A percentile compares a stretch with the other conserved stretches of the same genome.
Conservation (phyloP, 2,888 invertebrate genomes). For the Meteorus colon region DNA sequence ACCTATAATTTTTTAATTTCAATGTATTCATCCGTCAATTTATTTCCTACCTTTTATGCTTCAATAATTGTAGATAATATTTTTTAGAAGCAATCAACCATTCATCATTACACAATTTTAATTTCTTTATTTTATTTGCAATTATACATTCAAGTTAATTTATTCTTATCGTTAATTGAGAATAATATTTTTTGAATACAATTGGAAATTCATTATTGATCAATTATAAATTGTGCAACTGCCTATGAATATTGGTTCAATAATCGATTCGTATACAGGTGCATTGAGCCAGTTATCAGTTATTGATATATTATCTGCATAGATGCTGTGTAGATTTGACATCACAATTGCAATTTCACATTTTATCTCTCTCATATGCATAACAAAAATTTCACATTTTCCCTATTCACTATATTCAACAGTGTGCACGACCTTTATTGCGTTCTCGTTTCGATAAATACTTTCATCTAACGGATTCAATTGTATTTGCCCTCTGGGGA, state of each 20-base stretch:
- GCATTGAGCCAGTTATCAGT: constrained; percentile 15
- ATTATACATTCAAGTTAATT: neutral
- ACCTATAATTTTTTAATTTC: neutral
- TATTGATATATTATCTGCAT: neutral
- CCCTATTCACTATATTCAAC: constrained; percentile 16
- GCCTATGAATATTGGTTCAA: neutral
- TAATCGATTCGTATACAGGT: constrained; percentile 16
- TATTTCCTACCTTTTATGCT: neutral
- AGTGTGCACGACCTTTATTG: constrained; percentile 26
- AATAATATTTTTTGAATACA: neutral
- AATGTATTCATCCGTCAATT: neutral
- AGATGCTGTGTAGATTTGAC: constrained; percentile 12
- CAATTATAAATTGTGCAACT: neutral
- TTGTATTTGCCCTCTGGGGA: constrained; percentile 40
- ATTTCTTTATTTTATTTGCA: neutral
- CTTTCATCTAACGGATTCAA: constrained; percentile 27
- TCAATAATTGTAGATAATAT: too few species aligned
- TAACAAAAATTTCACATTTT: neutral
- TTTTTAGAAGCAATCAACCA: too few species aligned
- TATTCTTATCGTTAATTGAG: neutral
- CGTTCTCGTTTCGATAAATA: constrained; percentile 44
- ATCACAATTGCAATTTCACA: neutral
- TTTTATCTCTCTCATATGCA: neutral
- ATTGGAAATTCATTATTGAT: neutral
- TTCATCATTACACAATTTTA: too few species aligned